phyloP scores from a whole-genome alignment of 1,140 invertebrate genomes.

The Dysdera silvatica region DNA sequence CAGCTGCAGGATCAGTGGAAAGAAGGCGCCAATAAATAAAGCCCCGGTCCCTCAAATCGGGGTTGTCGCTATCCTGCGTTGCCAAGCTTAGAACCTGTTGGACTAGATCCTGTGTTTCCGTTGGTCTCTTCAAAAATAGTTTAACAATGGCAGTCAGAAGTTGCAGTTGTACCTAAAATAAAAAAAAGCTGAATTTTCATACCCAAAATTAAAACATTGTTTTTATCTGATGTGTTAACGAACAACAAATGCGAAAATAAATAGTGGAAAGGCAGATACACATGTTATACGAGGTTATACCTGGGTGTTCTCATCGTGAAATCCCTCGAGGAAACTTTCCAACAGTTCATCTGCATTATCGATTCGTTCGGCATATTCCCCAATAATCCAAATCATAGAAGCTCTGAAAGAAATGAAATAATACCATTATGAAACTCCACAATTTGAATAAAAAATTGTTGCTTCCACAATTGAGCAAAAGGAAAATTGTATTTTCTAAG shows the following conservation, averaged over 20 bases:
- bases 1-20: conserved; percentile 95
- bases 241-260: neutral
- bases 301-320: conserved; percentile 98
- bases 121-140: conserved; percentile 93
- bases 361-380: conserved; percentile 97
- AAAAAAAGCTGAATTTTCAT: neutral
- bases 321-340: conserved; percentile 98
- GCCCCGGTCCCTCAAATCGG: conserved; percentile 93
- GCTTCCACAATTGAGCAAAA: no score
- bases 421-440: neutral
- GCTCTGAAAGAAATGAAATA: conserved; percentile 56
- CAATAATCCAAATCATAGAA: conserved; percentile 99
- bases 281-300: neutral
- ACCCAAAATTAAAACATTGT: neutral
- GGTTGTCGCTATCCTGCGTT: conserved; percentile 98
- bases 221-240: neutral
- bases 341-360: conserved; percentile 98
- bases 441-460: no score
- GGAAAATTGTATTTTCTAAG: no score
- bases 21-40: conserved; percentile 99
- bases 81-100: conserved; percentile 85
- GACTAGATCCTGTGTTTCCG: conserved; percentile 96
- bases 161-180: conserved; percentile 76
- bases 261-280: neutral
- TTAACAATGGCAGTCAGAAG: conserved; percentile 97